These are phyloP conservation scores for Riparia riparia DNA, from an alignment of 2,113 vertebrate genomes.

Conservation along the genomic window DNA sequence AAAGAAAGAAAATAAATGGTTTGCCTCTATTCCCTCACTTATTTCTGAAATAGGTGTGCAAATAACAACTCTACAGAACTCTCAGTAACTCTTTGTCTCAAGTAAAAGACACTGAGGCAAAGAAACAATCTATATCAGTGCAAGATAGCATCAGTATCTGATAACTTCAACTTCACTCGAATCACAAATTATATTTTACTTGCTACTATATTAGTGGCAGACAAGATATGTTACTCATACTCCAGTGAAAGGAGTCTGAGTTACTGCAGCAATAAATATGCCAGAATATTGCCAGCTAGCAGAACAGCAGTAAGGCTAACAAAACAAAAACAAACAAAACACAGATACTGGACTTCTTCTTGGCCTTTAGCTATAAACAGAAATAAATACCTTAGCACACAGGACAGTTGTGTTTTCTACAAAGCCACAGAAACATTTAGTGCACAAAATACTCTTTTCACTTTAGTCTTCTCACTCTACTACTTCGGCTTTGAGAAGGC, in stretches of 20 bases:
- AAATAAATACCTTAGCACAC: background rate
- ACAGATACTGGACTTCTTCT: background rate
- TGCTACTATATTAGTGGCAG: background rate
- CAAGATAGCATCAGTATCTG: background rate
- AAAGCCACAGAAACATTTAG: background rate
- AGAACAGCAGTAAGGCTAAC: background rate
- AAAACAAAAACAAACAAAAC: background rate
- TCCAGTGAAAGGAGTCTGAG: background rate
- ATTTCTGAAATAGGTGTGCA: background rate
- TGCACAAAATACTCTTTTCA: background rate
- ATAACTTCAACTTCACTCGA: background rate
- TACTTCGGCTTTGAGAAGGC: background rate
- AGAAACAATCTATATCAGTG: background rate
- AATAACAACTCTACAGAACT: background rate
- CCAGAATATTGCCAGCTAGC: background rate
- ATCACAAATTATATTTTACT: background rate
- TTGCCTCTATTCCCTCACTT: background rate
- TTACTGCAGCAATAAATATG: background rate
- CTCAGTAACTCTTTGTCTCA: background rate
- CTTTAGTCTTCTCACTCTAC: background rate
- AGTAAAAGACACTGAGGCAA: background rate
- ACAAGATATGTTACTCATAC: background rate
- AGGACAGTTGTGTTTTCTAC: background rate
- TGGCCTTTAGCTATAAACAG: background rate
- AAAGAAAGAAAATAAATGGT: rapidly evolving